These are phyloP conservation scores for Blastobasis lacticolella DNA, from an alignment of 2,888 invertebrate genomes.

Conservation along the genomic window DNA sequence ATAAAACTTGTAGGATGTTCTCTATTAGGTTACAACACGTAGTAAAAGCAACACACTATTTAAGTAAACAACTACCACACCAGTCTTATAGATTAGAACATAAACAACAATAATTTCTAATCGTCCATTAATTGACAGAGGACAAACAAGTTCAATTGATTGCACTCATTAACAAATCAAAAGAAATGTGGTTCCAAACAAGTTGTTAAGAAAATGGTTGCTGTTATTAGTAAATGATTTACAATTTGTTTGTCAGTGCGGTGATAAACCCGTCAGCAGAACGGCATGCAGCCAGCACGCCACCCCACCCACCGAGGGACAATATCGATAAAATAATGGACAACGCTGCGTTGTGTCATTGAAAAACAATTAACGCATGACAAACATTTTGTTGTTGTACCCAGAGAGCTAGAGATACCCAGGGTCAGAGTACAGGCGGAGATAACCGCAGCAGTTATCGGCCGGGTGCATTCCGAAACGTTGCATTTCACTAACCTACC, in stretches of 20 bases:
- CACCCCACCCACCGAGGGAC: conserved; percentile 18
- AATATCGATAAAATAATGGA: conserved; percentile 24
- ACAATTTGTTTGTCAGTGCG: conserved; percentile 19
- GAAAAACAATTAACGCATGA: conserved; percentile 35
- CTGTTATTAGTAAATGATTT: conserved; percentile 12
- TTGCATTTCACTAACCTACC: too few relatives aligned
- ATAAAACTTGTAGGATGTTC: background rate
- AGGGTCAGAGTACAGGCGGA: conserved; percentile 42
- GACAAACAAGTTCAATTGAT: too few relatives aligned
- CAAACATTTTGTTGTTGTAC: conserved; percentile 27
- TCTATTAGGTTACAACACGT: background rate
- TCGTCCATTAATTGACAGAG: too few relatives aligned
- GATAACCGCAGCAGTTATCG: conserved; percentile 20
- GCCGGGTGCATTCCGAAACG: too few relatives aligned
- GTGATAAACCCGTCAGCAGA: conserved; percentile 19
- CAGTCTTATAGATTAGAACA: too few relatives aligned
- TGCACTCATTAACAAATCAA: too few relatives aligned
- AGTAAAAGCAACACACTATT: background rate
- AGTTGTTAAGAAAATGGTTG: background rate
- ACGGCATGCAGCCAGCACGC: conserved; percentile 21
- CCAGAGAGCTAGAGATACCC: conserved; percentile 5
- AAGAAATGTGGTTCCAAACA: background rate
- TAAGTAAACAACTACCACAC: too few relatives aligned
- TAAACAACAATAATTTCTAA: too few relatives aligned
- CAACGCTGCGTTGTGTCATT: conserved; percentile 26